Percentiles rank a stretch among this genome's conserved stretches.
Conservation (phyloP, 2,888 invertebrate genomes). For the Heliconius aoede region DNA sequence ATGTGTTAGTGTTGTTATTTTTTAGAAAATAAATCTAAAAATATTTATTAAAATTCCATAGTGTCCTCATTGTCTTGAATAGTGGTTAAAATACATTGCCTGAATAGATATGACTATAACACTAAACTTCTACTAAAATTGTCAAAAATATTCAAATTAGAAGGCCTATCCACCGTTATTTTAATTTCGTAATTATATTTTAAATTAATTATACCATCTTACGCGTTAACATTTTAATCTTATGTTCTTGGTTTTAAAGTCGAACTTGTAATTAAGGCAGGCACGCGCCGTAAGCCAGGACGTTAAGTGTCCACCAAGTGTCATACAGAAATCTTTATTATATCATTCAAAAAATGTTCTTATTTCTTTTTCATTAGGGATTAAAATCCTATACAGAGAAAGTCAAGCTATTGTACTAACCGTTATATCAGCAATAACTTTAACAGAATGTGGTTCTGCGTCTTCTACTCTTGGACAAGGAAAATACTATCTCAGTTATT, state of each 20-base stretch:
- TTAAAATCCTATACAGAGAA: slow-evolving; percentile 19
- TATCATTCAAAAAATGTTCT: slow-evolving; percentile 30
- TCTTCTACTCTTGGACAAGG: slow-evolving; percentile 37
- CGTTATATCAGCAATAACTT: slow-evolving; percentile 46
- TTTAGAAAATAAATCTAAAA: no score
- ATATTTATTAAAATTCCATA: no score
- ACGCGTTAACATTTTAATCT: neutral
- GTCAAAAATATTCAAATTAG: neutral
- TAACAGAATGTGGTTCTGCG: slow-evolving; percentile 38
- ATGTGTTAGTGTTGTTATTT: no score
- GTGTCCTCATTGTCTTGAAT: neutral
- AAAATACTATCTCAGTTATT: slow-evolving; percentile 26
- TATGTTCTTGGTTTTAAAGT: slow-evolving; percentile 40
- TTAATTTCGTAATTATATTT: neutral
- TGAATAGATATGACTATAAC: neutral
- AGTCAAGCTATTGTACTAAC: slow-evolving; percentile 37
- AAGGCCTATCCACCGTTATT: neutral
- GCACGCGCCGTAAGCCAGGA: slow-evolving; percentile 47
- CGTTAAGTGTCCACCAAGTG: slow-evolving; percentile 48
- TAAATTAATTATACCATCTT: neutral
- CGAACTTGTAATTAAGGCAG: slow-evolving; percentile 45
- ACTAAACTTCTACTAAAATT: neutral
- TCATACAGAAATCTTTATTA: slow-evolving; percentile 40
- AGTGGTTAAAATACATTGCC: neutral
- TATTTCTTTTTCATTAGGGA: slow-evolving; percentile 5